Base-by-base conservation (phyloP, 1,140 invertebrate species). In the Lordiphosa collinella region DNA sequence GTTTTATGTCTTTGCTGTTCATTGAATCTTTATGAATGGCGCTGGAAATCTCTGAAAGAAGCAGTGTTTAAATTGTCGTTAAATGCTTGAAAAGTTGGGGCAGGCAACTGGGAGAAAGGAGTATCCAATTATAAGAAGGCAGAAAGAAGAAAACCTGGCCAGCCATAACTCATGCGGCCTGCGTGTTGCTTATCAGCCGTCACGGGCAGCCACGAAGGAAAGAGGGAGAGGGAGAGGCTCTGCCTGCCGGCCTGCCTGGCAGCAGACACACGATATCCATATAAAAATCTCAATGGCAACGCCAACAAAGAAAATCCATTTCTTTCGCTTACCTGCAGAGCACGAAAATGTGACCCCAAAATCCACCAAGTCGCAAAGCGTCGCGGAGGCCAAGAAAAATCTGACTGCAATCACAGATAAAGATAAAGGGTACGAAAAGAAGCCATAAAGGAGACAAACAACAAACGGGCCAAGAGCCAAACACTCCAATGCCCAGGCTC, bases 371-470 rank as follows among this genome's bases (percentile, higher is more conserved):
- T 6, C 7, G 48, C 7, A 36, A 31, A 44, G 36, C 12, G 13
- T 12, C 6, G 40, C 47, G 37, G 31, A 38, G 12, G 37, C 31
- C 34, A 67, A 43, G 76, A 61, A 72, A 80, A 84, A 84, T 82
- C 67, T 59, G 38, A 51, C 55, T 54, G 57, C 69, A 85, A 84
- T 79, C 79, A 71, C 60, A 73, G 78, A 85, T 84, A 55, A 47
- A 63, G 68, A 78, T 85, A 85, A 85, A 84, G 64, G 73, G 72
- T 84, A 85, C 68, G 57, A 73, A 82, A 84, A 84, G 79, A 84
- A 84, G 73, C 79, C 64, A 78, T 84, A 85, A 84, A 84, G 73
- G 79, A 84, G 79, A 84, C 79, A 84, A 85, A 84, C 78, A 85
- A 84, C 63, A 66, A 56, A 56, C 60, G 65, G 73, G 55, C 59